Base-by-base conservation (phyloP, 2,113 vertebrate species). In the Onychostoma macrolepis region DNA sequence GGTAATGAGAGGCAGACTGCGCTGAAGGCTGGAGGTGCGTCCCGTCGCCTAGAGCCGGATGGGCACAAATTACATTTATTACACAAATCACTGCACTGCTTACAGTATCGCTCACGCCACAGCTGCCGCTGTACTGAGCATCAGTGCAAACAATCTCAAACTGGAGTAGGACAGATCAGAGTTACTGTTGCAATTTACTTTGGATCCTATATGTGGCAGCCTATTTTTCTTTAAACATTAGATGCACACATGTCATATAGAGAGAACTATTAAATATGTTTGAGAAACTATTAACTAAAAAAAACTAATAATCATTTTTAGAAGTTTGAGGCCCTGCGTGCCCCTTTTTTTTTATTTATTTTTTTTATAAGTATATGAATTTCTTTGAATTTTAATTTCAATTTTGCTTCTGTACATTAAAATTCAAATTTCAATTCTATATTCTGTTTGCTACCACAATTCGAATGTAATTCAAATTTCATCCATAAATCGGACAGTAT, bases 1-100 rank as follows among this genome's bases (percentile, higher is more conserved):
- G 96, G 96, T 97, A 97, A 98, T 96, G 96, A 96, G 95, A 95
- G 95, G 93, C 96, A 96, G 85, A 97, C 97, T 96, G 96, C 95
- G 94, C 95, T 94, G 95, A 90, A 67, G 63, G 48, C 79, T 75
- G 56, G 76, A 96, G 95, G 95, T 93, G 94, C 95, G 95, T 96
- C 96, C 95, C 94, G 96, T 96, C 82, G 86, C 90, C 88, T 85
- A 87, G 89, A 86, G 88, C 89, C 85, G 87, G 90, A 89, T 65
- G 88, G 81, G 67, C 89, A 87, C 81, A 90, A 85, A 86, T 80
- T 91, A 81, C 82, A 91, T 93, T 93, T 92, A 92, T 90, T 80
- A 86, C 80, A 85, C 87, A 84, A 83, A 76, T 85, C 83, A 75
- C 81, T 76, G 80, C 67, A 11, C 76, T 63, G 85, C 72, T 72